Evolutionary conservation across 2,888 invertebrate species (phyloP).

Genomic region (Drosophila pegasa): DNA sequence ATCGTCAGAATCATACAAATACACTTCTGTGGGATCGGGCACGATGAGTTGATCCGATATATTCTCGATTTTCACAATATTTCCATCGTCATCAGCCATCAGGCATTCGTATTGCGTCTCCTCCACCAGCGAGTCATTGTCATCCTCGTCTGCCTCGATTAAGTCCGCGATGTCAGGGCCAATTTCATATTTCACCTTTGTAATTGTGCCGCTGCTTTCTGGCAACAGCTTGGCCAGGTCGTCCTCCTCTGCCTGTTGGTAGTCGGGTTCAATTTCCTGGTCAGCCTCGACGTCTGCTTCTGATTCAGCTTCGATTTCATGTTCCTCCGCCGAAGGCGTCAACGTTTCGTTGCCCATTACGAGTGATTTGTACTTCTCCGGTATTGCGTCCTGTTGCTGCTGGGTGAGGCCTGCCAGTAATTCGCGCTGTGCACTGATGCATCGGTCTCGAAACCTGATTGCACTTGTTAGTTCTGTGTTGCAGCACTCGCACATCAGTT

Average conservation of each 20-base stretch:
- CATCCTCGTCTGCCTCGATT: constrained; percentile 59
- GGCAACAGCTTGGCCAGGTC: constrained; percentile 35
- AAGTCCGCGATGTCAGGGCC: constrained; percentile 44
- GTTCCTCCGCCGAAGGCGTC: constrained; percentile 5
- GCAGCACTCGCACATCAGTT: constrained; percentile 70
- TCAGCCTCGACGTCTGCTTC: constrained; percentile 31
- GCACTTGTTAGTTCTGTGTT: constrained; percentile 55
- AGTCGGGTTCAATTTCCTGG: constrained; percentile 22
- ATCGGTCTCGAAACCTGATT: constrained; percentile 62
- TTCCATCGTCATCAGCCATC: constrained; percentile 57
- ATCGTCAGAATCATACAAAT: constrained; percentile 68
- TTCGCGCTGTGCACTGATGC: constrained; percentile 61
- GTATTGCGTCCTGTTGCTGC: constrained; percentile 51
- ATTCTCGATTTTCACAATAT: constrained; percentile 54
- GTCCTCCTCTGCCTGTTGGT: constrained; percentile 24
- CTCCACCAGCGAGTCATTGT: constrained; percentile 50
- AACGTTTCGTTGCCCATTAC: constrained; percentile 46
- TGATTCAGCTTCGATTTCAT: constrained; percentile 27
- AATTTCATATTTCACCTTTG: constrained; percentile 49
- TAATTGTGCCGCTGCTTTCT: constrained; percentile 23
- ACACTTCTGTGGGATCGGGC: constrained; percentile 55
- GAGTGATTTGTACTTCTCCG: constrained; percentile 42
- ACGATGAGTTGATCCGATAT: constrained; percentile 48
- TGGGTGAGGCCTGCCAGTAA: constrained; percentile 50
- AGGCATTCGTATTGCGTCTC: constrained; percentile 69